phyloP scores from a whole-genome alignment of 2,113 vertebrate genomes.

The Perccottus glenii region DNA sequence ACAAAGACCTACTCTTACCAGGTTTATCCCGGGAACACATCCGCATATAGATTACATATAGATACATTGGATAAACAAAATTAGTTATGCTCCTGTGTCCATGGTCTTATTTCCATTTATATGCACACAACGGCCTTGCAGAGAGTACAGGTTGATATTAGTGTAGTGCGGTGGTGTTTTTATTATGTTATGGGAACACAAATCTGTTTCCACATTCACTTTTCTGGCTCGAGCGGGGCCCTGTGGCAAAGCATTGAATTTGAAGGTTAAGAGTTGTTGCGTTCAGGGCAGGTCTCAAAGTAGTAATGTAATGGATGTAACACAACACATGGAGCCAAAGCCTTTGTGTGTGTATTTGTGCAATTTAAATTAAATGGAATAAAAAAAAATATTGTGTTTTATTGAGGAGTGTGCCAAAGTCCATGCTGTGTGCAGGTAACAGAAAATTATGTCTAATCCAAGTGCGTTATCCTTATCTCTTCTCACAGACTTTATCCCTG shows the following conservation, averaged over 20 bases:
- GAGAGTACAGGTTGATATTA: not conserved
- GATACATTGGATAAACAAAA: not conserved
- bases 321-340: not conserved
- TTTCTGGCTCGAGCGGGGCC: not conserved
- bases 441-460: conserved; percentile 47
- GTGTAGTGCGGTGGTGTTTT: not conserved
- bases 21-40: not conserved
- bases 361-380: conserved; percentile 2
- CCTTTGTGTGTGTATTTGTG: conserved; percentile 4
- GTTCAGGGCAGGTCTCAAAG: not conserved
- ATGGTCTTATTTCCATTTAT: conserved; percentile 8
- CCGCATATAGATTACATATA: too few species aligned
- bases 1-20: not conserved
- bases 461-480: conserved; percentile 56
- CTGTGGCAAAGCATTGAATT: not conserved
- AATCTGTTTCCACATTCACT: not conserved
- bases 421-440: conserved; percentile 30
- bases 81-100: conserved; percentile 7
- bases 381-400: conserved; percentile 3
- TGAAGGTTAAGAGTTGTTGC: not conserved
- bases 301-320: not conserved
- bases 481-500: conserved; percentile 53
- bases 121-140: conserved; percentile 5
- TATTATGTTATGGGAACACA: conserved; percentile 8
- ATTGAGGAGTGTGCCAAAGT: conserved; percentile 2